Evolutionary conservation across 1,140 invertebrate species (phyloP).

Genomic region (Telenomus remus): DNA sequence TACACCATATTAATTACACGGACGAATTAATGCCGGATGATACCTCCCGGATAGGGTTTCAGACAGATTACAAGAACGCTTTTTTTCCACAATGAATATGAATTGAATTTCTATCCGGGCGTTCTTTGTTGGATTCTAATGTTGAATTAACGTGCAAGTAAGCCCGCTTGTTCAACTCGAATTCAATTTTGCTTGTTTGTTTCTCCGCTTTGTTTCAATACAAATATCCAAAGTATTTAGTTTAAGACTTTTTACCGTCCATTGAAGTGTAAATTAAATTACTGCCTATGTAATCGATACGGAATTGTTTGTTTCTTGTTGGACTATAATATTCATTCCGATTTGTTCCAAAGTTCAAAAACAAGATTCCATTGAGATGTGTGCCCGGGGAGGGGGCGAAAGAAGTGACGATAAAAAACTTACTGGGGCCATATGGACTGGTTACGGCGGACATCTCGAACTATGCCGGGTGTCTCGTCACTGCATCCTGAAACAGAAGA

Average conservation of each 20-base stretch:
- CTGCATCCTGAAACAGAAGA: slow-evolving; percentile 70
- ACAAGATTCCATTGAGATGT: slow-evolving; percentile 13
- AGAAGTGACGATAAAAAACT: slow-evolving; percentile 56
- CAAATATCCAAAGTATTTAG: not conserved
- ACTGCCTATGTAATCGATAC: not conserved
- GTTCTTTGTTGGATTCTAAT: too few relatives aligned
- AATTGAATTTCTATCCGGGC: too few relatives aligned
- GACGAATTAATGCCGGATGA: slow-evolving; percentile 11
- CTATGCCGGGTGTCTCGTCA: slow-evolving; percentile 64
- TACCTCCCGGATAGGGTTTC: slow-evolving; percentile 1
- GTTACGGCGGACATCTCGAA: slow-evolving; percentile 75
- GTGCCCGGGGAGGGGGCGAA: not conserved
- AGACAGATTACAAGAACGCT: not conserved
- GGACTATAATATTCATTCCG: not conserved
- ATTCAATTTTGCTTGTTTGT: too few relatives aligned
- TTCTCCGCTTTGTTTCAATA: too few relatives aligned
- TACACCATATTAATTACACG: slow-evolving; percentile 38
- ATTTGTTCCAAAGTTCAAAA: slow-evolving; percentile 10
- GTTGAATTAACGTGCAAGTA: too few relatives aligned
- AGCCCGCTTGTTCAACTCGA: too few relatives aligned
- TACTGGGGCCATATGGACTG: slow-evolving; percentile 75
- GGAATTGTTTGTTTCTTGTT: not conserved
- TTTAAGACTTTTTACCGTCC: not conserved
- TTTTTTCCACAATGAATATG: too few relatives aligned
- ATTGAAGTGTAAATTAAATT: not conserved